Percentiles rank a stretch among this genome's conserved stretches.
These are phyloP conservation scores for Aphaenogaster ashmeadi DNA, from an alignment of 1,140 invertebrate genomes.

Conservation along the genomic window DNA sequence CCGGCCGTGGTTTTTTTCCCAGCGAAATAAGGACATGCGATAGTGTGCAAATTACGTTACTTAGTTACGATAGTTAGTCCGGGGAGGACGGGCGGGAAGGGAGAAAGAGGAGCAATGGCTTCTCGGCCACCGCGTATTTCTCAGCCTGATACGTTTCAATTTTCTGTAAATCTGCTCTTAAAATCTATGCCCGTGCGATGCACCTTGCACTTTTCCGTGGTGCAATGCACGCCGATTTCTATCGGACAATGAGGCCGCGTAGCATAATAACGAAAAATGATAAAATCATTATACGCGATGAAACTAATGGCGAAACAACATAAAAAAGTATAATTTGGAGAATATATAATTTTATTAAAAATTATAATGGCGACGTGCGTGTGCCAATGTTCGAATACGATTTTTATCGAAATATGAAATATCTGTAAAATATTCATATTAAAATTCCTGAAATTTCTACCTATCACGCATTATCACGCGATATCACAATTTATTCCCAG, in stretches of 20 bases:
- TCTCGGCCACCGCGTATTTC: conserved; percentile 14
- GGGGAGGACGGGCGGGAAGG: neutral
- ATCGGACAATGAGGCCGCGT: neutral
- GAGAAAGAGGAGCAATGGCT: neutral
- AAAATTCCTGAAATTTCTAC: conserved; percentile 49
- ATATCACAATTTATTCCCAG: conserved; percentile 18
- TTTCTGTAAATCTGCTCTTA: neutral
- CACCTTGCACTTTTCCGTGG: neutral
- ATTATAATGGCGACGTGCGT: neutral
- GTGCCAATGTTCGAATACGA: neutral
- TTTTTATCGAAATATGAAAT: conserved; percentile 37
- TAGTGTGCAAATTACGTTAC: conserved; percentile 65
- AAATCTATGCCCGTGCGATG: neutral
- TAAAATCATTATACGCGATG: neutral
- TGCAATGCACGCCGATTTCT: neutral
- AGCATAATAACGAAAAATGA: neutral
- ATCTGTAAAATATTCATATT: conserved; percentile 44
- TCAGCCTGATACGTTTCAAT: conserved; percentile 35
- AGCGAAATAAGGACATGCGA: conserved; percentile 54
- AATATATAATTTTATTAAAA: conserved; percentile 21
- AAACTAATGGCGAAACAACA: neutral
- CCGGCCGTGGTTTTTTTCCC: conserved; percentile 37
- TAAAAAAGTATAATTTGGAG: neutral
- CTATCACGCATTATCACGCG: conserved; percentile 6
- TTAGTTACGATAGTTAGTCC: conserved; percentile 45